Evolutionary conservation across 1,140 invertebrate species (phyloP).

Genomic region (Vanessa tameamea): DNA sequence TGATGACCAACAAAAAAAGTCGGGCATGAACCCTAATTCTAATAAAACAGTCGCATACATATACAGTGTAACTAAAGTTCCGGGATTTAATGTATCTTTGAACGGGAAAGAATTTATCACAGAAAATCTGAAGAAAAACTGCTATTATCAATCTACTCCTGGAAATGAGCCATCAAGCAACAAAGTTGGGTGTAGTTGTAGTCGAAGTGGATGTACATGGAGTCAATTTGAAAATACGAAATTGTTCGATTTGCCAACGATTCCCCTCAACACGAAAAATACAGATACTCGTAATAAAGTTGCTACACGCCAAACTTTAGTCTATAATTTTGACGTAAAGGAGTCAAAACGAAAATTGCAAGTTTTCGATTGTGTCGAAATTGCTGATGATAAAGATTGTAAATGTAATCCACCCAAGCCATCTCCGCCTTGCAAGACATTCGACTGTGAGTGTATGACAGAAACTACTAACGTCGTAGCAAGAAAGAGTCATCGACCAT

Average conservation of each 20-base stretch:
- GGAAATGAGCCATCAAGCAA: constrained; percentile 17
- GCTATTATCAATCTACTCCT: constrained; percentile 18
- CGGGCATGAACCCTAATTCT: constrained; percentile 52
- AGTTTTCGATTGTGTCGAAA: constrained; percentile 57
- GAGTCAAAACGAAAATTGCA: constrained; percentile 44
- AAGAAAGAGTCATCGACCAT: constrained; percentile 65
- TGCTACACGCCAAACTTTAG: constrained; percentile 37
- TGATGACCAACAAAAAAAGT: constrained; percentile 56
- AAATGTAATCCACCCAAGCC: constrained; percentile 68
- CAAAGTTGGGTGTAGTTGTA: constrained; percentile 41
- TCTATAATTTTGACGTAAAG: constrained; percentile 54
- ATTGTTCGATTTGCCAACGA: constrained; percentile 9
- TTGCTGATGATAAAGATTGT: constrained; percentile 66
- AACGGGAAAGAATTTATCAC: constrained; percentile 39
- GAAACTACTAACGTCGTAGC: constrained; percentile 53
- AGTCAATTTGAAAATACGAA: constrained; percentile 29
- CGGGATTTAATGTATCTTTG: constrained; percentile 50
- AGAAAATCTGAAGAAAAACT: constrained; percentile 36
- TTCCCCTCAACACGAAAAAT: constrained; percentile 21
- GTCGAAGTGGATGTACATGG: constrained; percentile 25
- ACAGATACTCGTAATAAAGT: constrained; percentile 34
- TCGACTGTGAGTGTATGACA: constrained; percentile 71
- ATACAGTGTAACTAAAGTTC: constrained; percentile 54
- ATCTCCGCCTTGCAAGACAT: constrained; percentile 63
- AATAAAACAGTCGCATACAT: constrained; percentile 61